Conservation (phyloP, 1,140 invertebrate species). For the Drosophila lacertosa region DNA sequence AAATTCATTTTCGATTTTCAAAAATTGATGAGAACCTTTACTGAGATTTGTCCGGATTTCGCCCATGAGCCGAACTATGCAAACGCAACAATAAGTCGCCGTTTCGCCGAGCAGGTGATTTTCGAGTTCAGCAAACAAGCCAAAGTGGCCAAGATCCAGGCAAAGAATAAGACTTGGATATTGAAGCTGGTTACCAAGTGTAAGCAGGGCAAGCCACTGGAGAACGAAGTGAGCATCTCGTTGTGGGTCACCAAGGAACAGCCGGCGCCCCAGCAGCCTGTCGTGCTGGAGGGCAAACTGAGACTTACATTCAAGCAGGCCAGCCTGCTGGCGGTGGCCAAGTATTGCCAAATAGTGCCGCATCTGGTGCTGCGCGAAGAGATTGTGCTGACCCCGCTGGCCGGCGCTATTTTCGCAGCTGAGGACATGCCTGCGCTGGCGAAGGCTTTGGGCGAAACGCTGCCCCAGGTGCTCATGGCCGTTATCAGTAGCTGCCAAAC, state of each 20-base stretch:
- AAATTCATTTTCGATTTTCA: conserved; percentile 51
- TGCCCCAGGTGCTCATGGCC: conserved; percentile 45
- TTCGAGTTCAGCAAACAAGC: conserved; percentile 57
- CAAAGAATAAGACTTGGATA: conserved; percentile 37
- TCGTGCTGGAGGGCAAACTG: conserved; percentile 27
- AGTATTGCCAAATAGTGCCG: conserved; percentile 61
- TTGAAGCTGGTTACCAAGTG: conserved; percentile 23
- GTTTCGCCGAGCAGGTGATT: conserved; percentile 58
- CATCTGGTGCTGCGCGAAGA: conserved; percentile 43
- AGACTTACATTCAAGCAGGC: conserved; percentile 64
- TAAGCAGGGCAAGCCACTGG: background rate
- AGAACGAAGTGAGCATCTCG: conserved; percentile 34
- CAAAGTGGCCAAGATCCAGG: conserved; percentile 40
- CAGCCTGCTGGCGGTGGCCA: conserved; percentile 59
- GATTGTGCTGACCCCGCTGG: conserved; percentile 62
- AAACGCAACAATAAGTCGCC: conserved; percentile 45
- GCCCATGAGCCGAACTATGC: conserved; percentile 31
- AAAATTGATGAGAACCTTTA: conserved; percentile 45
- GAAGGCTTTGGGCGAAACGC: conserved; percentile 31
- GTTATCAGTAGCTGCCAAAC: conserved; percentile 68
- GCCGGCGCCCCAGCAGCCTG: conserved; percentile 43
- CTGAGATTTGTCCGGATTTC: conserved; percentile 61
- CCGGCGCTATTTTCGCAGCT: conserved; percentile 49
- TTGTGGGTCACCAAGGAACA: conserved; percentile 10
- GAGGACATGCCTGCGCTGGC: conserved; percentile 50